Evolutionary conservation across 1,140 invertebrate species (phyloP), one percentile per base, ranked within the genome.

Genomic region (Cotesia vestalis): DNA sequence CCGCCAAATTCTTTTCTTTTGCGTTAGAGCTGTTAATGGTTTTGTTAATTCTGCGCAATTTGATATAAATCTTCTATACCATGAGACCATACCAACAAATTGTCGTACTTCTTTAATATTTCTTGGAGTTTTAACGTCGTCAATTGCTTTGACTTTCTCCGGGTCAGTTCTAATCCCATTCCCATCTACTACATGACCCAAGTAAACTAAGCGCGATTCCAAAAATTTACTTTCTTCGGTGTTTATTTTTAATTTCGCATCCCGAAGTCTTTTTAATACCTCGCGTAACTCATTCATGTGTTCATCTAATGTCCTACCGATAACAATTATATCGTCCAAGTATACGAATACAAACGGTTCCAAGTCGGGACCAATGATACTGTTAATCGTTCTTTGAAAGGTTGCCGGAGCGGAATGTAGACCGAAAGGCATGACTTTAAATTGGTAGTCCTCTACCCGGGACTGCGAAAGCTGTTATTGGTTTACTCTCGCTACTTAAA

Each of bases 31-130:
- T 5, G 77, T 78, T 6, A 85, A 61, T 5, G 82, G 83, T 17
- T 36, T 53, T 6, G 73, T 77, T 12, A 83, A 68, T n/a, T 73
- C 63, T 0, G 80, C 60, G 73, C 81, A 85, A 53, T 84, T 79
- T 2, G 73, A 70, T 6, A 87, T 80, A 55, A 86, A 86, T 2
- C 80, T 59, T 20, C 83, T 71, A 68, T 87, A 87, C 76, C 82
- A 88, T 0, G 72, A 74, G 0, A 74, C 67, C n/a, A 79, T 72
- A 4, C 80, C 80, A 1, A 85, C 40, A 46, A 82, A 84, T 53
- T 76, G 51, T 35, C 77, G 72, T 5, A 84, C 6, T 27, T 81
- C 53, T 55, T 78, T 80, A 4, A 78, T 59, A 9, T 73, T 78
- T 1, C 11, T 74, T 9, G 79, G 80, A 8, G 35, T 4, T 9